These are phyloP conservation scores for Lepidochrysops patricia DNA, from an alignment of 2,888 invertebrate genomes.

Conservation along the genomic window DNA sequence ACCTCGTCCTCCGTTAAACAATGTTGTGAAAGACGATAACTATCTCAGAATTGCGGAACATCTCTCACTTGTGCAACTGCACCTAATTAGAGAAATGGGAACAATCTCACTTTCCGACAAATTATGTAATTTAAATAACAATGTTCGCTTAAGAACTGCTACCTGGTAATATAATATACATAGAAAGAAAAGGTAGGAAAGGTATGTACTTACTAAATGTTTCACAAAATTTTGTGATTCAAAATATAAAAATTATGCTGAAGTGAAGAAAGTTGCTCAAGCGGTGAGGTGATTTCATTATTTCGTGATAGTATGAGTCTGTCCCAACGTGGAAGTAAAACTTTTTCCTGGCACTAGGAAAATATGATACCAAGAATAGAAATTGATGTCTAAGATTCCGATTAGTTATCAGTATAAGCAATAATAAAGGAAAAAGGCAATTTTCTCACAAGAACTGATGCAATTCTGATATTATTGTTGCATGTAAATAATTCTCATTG, in stretches of 20 bases:
- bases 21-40: slow-evolving; percentile 17
- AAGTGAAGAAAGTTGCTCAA: not conserved
- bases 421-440: slow-evolving; percentile 26
- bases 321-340: not conserved
- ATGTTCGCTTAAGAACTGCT: not conserved
- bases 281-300: not conserved
- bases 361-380: not conserved
- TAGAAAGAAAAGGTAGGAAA: no score
- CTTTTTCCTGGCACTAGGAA: not conserved
- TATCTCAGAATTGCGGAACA: slow-evolving; percentile 15
- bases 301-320: not conserved
- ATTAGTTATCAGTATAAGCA: slow-evolving; percentile 14
- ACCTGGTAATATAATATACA: not conserved
- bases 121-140: slow-evolving; percentile 9
- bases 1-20: slow-evolving; percentile 21
- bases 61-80: slow-evolving; percentile 37
- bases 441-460: slow-evolving; percentile 27
- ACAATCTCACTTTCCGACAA: slow-evolving; percentile 25
- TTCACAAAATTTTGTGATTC: no score
- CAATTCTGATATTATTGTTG: slow-evolving; percentile 25
- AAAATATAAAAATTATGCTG: no score
- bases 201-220: no score
- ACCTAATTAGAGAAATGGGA: slow-evolving; percentile 30
- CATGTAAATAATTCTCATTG: slow-evolving; percentile 23
- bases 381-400: not conserved